Conservation (phyloP, 2,113 vertebrate genomes). For the Puffinus mauretanicus region DNA sequence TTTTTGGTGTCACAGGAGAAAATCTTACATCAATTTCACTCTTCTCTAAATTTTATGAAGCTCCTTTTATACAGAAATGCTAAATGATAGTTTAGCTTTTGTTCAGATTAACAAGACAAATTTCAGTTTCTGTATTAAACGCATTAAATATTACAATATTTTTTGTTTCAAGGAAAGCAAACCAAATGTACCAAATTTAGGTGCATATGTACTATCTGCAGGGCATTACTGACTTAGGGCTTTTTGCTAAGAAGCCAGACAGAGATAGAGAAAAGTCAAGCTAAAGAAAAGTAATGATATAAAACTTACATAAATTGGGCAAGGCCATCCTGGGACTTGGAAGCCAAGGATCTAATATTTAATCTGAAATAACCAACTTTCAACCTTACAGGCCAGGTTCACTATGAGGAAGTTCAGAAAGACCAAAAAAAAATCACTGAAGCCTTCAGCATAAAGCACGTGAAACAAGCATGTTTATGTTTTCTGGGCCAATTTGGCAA, state of each 20-base stretch:
- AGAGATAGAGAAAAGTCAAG: not conserved
- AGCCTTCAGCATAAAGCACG: not conserved
- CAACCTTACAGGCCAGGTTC: not conserved
- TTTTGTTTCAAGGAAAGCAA: not conserved
- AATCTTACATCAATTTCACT: not conserved
- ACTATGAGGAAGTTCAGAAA: not conserved
- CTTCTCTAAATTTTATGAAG: not conserved
- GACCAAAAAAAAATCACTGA: not conserved
- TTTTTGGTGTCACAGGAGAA: not conserved
- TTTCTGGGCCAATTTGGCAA: not conserved
- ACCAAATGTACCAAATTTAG: not conserved
- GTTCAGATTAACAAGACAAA: not conserved
- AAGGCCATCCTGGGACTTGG: not conserved
- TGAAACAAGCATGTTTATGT: not conserved
- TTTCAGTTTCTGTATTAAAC: not conserved
- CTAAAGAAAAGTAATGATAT: not conserved
- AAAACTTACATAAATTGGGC: not conserved
- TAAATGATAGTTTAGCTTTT: not conserved
- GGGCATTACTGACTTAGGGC: not conserved
- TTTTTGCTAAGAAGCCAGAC: not conserved
- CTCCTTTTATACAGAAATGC: not conserved
- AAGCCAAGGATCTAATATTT: not conserved
- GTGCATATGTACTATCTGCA: not conserved
- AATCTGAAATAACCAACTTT: not conserved
- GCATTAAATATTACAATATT: not conserved